These are phyloP conservation scores for Ceyx margarethae DNA, from an alignment of 2,113 vertebrate genomes.

Conservation along the genomic window DNA sequence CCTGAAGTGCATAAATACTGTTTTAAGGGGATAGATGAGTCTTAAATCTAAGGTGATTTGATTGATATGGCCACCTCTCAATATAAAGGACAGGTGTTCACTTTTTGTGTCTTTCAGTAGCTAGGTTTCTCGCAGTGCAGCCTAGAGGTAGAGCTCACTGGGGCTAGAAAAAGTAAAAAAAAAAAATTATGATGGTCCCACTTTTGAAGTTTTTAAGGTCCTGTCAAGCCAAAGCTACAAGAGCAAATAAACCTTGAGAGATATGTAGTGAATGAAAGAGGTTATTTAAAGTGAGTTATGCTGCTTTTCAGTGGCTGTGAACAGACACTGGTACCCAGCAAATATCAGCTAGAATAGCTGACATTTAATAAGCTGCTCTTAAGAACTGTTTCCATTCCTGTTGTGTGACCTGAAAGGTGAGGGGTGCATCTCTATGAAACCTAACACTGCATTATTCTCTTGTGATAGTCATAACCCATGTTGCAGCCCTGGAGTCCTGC, in stretches of 20 bases:
- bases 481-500: not conserved
- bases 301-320: not conserved
- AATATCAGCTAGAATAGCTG: not conserved
- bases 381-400: not conserved
- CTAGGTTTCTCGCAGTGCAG: not conserved
- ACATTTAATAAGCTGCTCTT: not conserved
- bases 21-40: not conserved
- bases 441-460: not conserved
- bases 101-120: not conserved
- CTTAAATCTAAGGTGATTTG: not conserved
- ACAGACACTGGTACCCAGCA: not conserved
- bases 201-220: not conserved
- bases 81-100: not conserved
- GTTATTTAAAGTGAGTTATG: not conserved
- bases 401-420: not conserved
- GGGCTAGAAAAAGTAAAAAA: conserved; percentile 2
- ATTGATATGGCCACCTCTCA: not conserved
- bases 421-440: not conserved
- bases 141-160: not conserved
- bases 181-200: not conserved
- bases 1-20: conserved; percentile 19
- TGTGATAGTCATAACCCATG: not conserved
- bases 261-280: not conserved
- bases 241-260: not conserved
- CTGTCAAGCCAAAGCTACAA: not conserved